Base-by-base conservation (phyloP, 2,888 invertebrate genomes). In the Sthenelais limicola region DNA sequence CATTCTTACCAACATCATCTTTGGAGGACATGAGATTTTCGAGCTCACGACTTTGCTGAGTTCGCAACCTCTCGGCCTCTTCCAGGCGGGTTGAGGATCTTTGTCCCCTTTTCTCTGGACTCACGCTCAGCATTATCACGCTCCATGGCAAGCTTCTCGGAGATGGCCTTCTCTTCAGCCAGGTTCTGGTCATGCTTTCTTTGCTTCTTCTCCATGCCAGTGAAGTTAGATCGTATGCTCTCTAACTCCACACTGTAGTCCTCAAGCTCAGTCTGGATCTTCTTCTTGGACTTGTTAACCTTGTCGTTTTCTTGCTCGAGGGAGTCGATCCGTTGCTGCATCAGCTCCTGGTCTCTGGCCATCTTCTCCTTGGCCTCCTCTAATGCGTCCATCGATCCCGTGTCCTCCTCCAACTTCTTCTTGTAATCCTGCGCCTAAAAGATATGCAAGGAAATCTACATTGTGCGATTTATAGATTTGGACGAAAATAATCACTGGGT, bases 1-100 rank as follows among this genome's bases (percentile, higher is more conserved):
- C 91, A 89, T 96, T 99, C 89, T 98, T 98, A 88, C 99, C 98
- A 28, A 97, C 97, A 1, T 98, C 98, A 80, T 98, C 98, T 87
- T 98, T 98, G 71, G 94, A 94, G 86, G 97, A 97, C 73, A 96
- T 95, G 74, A 99, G 91, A 88, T 99, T 98, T 85, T 99, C 98
- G 15, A 99, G 90, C 85, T 99, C 99, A 0, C 94, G 92, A 85
- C 97, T 96, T 32, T 97, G 91, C 68, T 93, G 91, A 74, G 95
- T 92, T 78, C 94, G 92, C 68, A 92, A 91, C 70, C 95, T 91
- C 84, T 99, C 98, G 70, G 95, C 87, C 83, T 97, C 97, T 81
- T 97, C 97, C 76, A 95, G 91, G 86, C 93, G 93, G 90, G 12
- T 95, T 96, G 73, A 99, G 91, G 75, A 98, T 94, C 83, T 94